These are phyloP conservation scores for Sylvilagus floridanus DNA, from an alignment of 2,797 vertebrate genomes.

Conservation along the genomic window DNA sequence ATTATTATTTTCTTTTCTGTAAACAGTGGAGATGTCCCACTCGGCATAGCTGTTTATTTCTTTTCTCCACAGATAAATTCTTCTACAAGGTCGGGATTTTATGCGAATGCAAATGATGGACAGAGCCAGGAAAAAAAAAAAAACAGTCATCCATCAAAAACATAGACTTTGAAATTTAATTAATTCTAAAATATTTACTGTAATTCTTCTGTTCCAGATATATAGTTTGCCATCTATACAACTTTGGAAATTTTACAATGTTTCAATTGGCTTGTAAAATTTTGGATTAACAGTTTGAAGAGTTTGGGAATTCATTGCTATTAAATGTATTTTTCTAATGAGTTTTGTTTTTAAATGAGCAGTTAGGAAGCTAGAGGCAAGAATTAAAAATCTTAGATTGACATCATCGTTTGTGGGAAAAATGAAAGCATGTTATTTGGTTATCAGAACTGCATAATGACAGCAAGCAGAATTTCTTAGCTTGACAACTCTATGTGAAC, in stretches of 20 bases:
- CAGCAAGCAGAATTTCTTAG: background rate
- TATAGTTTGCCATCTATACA: background rate
- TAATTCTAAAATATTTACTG: slow-evolving; percentile 28
- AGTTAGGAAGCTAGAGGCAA: background rate
- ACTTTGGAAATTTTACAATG: background rate
- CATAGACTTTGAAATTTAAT: background rate
- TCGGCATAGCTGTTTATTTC: background rate
- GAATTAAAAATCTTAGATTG: background rate
- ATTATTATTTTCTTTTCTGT: background rate
- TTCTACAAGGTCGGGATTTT: background rate
- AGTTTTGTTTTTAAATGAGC: slow-evolving; percentile 13
- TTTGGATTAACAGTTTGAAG: background rate
- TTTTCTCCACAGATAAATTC: background rate
- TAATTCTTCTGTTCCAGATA: slow-evolving; percentile 40
- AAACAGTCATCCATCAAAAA: slow-evolving; percentile 16
- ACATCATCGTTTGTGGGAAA: background rate
- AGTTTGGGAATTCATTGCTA: slow-evolving; percentile 3
- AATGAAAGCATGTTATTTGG: slow-evolving; percentile 54
- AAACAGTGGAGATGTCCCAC: background rate
- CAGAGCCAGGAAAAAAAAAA: background rate
- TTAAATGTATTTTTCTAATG: slow-evolving; percentile 35
- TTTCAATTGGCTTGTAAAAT: slow-evolving; percentile 33
- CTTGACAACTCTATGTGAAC: background rate
- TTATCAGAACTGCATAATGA: slow-evolving; percentile 4
- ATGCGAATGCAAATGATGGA: background rate